Evolutionary conservation across 2,888 invertebrate genomes (phyloP).

Genomic region (Teleiodes luculella): DNA sequence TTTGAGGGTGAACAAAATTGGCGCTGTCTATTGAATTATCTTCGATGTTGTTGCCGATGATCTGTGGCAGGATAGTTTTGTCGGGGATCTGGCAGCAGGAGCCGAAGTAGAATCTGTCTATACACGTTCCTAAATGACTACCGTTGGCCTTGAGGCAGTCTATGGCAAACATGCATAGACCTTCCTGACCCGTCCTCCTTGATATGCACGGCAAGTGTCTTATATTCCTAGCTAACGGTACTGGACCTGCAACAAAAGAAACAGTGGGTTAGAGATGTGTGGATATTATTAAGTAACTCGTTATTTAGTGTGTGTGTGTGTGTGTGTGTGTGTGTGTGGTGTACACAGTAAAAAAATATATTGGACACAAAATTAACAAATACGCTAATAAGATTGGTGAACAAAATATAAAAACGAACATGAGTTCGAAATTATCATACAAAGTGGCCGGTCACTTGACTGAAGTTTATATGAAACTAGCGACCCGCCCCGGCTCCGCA

Average conservation of each 20-base stretch:
- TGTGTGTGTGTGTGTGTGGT: too few species aligned
- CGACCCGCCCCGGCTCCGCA: too few species aligned
- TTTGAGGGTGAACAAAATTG: constrained; percentile 66
- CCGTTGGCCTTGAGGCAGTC: constrained; percentile 94
- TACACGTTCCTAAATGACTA: constrained; percentile 93
- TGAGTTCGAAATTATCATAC: too few species aligned
- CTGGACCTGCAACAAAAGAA: constrained; percentile 70
- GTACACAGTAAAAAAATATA: too few species aligned
- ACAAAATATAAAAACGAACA: too few species aligned
- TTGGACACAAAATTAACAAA: too few species aligned
- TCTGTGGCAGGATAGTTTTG: constrained; percentile 67
- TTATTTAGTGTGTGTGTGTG: too few species aligned
- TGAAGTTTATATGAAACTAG: too few species aligned
- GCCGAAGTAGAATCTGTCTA: constrained; percentile 94
- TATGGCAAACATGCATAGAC: constrained; percentile 96
- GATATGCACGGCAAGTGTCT: constrained; percentile 93
- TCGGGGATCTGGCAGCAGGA: constrained; percentile 91
- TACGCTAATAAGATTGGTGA: too few species aligned
- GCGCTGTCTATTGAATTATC: constrained; percentile 78
- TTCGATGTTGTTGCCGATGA: constrained; percentile 81
- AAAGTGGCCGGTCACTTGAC: too few species aligned
- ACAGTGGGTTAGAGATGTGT: not conserved
- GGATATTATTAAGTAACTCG: not conserved
- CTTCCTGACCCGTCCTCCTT: constrained; percentile 86
- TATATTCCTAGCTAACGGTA: constrained; percentile 91